A percentile compares a stretch with the other conserved stretches of the same genome.
phyloP scores from a whole-genome alignment of 2,888 invertebrate species.

The Epinotia nisella region DNA sequence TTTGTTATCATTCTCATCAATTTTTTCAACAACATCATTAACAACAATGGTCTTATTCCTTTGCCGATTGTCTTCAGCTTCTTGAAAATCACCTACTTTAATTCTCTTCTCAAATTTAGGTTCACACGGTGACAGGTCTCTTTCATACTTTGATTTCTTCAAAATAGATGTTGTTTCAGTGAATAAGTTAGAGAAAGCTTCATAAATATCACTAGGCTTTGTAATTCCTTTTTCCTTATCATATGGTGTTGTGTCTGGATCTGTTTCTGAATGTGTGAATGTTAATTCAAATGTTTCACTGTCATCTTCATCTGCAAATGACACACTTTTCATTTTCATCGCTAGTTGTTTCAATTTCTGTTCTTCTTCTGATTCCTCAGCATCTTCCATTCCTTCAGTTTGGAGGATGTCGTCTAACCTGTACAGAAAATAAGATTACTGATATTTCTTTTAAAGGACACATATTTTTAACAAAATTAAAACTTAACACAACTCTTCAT shows the following conservation, averaged over 20 bases:
- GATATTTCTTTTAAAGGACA: too few species aligned
- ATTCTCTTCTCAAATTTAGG: constrained; percentile 35
- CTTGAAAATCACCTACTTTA: constrained; percentile 41
- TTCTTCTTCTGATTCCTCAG: constrained; percentile 49
- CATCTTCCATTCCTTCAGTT: constrained; percentile 57
- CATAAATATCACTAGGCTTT: constrained; percentile 79
- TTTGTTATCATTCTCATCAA: constrained; percentile 50
- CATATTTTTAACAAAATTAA: too few species aligned
- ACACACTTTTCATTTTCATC: constrained; percentile 60
- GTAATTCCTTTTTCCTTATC: constrained; percentile 63
- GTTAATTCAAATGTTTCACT: constrained; percentile 68
- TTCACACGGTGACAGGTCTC: constrained; percentile 32
- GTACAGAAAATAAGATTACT: constrained; percentile 15
- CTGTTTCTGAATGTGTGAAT: constrained; percentile 68
- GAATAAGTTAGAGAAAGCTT: constrained; percentile 62
- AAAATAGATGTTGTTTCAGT: constrained; percentile 69
- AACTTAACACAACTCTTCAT: neutral
- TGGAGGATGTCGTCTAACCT: constrained; percentile 68
- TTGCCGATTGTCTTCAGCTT: constrained; percentile 42
- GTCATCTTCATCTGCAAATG: constrained; percentile 74
- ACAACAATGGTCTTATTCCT: constrained; percentile 61
- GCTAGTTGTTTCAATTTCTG: constrained; percentile 45
- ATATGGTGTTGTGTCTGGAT: constrained; percentile 58
- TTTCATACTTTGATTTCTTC: constrained; percentile 69
- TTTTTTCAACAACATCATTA: constrained; percentile 70